Evolutionary conservation across 2,888 invertebrate genomes (phyloP).

Genomic region (Latrodectus hesperus): DNA sequence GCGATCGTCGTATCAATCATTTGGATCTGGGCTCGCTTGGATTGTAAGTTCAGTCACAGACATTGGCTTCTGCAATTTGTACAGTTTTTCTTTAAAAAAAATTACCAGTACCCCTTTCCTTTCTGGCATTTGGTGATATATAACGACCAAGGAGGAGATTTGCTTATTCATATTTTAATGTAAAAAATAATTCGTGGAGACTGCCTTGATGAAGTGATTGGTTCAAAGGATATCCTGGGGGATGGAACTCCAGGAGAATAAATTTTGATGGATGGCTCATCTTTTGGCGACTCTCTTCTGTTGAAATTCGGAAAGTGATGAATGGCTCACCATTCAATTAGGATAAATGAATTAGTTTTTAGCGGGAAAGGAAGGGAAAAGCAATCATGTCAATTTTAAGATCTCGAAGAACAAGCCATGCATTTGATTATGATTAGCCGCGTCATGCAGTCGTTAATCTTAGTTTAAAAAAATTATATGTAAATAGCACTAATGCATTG

Average conservation of each 20-base stretch:
- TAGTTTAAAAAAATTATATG: background rate
- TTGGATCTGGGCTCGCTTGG: background rate
- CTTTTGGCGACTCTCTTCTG: background rate
- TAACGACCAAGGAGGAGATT: too few species aligned
- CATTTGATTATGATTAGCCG: background rate
- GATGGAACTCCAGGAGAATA: background rate
- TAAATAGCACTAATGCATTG: background rate
- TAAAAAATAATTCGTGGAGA: background rate
- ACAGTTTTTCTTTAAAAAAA: too few species aligned
- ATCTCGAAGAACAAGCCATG: too few species aligned
- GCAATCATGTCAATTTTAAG: background rate
- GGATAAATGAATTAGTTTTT: background rate
- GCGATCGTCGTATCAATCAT: constrained; percentile 47
- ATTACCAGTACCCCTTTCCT: too few species aligned
- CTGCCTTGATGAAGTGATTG: background rate
- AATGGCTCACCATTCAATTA: background rate
- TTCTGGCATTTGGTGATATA: too few species aligned
- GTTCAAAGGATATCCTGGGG: background rate
- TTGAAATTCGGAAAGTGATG: background rate
- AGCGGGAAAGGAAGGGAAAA: background rate
- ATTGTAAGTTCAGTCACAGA: too few species aligned
- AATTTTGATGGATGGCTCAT: background rate
- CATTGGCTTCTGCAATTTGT: too few species aligned
- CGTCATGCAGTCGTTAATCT: background rate
- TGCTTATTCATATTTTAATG: too few species aligned